These are phyloP conservation scores for Nycticorax nycticorax DNA, from an alignment of 2,113 vertebrate species.

Conservation along the genomic window DNA sequence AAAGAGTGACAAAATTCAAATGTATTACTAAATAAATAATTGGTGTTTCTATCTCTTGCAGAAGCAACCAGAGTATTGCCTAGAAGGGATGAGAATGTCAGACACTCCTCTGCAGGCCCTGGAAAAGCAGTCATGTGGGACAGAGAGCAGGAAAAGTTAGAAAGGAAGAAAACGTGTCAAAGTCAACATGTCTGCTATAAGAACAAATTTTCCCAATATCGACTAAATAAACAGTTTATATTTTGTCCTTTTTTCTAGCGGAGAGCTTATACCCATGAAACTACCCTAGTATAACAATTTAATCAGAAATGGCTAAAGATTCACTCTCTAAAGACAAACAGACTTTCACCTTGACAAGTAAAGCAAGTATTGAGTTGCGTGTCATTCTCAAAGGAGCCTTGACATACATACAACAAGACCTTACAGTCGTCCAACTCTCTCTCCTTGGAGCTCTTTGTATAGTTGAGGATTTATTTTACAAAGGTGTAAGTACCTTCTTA, in stretches of 20 bases:
- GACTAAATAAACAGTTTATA: neutral
- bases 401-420: neutral
- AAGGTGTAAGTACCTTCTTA: neutral
- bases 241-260: neutral
- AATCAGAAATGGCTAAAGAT: neutral
- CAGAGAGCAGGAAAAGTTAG: neutral
- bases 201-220: neutral
- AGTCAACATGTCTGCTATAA: neutral
- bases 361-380: neutral
- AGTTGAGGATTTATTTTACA: neutral
- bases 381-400: neutral
- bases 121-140: neutral
- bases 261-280: neutral
- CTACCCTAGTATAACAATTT: neutral
- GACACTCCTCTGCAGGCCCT: neutral
- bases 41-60: neutral
- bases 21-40: neutral
- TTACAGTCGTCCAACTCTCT: neutral
- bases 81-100: neutral
- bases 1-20: neutral
- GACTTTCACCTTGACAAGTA: neutral
- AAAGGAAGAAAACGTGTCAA: neutral
- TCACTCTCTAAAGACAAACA: neutral
- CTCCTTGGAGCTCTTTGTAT: neutral
- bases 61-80: neutral